These are phyloP conservation scores for Naso thynnoides DNA, from an alignment of 2,797 vertebrate genomes.

Conservation along the genomic window DNA sequence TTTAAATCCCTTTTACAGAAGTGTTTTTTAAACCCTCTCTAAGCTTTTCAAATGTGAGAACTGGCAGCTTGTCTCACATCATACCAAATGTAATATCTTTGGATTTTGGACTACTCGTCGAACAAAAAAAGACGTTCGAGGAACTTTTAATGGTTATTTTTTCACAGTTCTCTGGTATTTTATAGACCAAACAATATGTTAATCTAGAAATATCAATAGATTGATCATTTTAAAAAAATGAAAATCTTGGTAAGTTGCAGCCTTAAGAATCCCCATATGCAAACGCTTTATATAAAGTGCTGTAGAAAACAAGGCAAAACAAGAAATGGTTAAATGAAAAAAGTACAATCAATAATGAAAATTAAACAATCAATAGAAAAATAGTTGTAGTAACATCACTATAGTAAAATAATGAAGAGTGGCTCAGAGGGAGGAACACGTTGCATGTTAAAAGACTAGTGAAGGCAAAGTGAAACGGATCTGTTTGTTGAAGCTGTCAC, in stretches of 20 bases:
- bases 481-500: slow-evolving; percentile 37
- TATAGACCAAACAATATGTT: neutral
- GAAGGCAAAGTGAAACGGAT: slow-evolving; percentile 38
- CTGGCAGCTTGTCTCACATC: too few species aligned
- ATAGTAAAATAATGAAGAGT: neutral
- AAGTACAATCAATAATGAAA: neutral
- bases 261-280: neutral
- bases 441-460: neutral
- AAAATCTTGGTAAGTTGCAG: neutral
- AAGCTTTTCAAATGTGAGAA: neutral
- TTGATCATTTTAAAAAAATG: neutral
- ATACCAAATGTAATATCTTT: neutral
- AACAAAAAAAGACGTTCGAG: neutral
- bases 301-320: neutral
- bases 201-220: too few species aligned
- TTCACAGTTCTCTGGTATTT: neutral
- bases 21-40: neutral
- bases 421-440: neutral
- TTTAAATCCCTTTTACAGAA: neutral
- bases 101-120: neutral
- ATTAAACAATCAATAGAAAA: neutral
- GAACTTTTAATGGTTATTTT: neutral
- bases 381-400: neutral
- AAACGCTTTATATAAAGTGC: neutral
- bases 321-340: neutral